Conservation (phyloP, 2,888 invertebrate species). For the Chromoteleia sp. region DNA sequence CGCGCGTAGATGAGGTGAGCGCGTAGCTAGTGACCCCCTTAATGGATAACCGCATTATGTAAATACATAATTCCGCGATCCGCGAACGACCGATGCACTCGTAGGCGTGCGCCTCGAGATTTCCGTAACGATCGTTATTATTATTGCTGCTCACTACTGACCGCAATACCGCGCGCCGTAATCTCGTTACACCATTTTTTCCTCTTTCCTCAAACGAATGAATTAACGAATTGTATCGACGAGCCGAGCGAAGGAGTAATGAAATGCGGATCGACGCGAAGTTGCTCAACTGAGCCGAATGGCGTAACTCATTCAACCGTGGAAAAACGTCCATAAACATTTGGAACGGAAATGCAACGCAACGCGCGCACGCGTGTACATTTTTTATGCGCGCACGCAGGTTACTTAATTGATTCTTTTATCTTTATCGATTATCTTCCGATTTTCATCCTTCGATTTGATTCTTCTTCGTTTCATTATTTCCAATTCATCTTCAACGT, state of each 20-base stretch:
- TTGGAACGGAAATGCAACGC: slow-evolving; percentile 51
- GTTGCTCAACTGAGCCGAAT: slow-evolving; percentile 30
- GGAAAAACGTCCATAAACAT: slow-evolving; percentile 20
- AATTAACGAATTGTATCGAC: slow-evolving; percentile 46
- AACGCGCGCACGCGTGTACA: slow-evolving; percentile 55
- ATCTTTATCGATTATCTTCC: no score
- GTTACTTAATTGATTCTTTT: no score
- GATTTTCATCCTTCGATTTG: no score
- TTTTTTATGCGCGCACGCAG: slow-evolving; percentile 57
- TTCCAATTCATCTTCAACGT: no score
- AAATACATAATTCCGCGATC: slow-evolving; percentile 72
- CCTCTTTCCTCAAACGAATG: slow-evolving; percentile 11
- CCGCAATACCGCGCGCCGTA: slow-evolving; percentile 36
- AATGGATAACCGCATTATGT: slow-evolving; percentile 74
- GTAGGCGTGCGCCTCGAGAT: slow-evolving; percentile 79
- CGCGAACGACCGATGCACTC: slow-evolving; percentile 73
- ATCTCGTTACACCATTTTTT: slow-evolving; percentile 39
- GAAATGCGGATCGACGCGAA: slow-evolving; percentile 21
- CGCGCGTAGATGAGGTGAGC: slow-evolving; percentile 55
- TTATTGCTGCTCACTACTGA: slow-evolving; percentile 73
- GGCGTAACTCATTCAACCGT: slow-evolving; percentile 42
- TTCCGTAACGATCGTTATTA: slow-evolving; percentile 79
- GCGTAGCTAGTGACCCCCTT: slow-evolving; percentile 66
- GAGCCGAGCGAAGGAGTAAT: slow-evolving; percentile 21
- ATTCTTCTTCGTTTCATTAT: no score